Conservation (phyloP, 2,888 invertebrate species). For the Euproctis similis region DNA sequence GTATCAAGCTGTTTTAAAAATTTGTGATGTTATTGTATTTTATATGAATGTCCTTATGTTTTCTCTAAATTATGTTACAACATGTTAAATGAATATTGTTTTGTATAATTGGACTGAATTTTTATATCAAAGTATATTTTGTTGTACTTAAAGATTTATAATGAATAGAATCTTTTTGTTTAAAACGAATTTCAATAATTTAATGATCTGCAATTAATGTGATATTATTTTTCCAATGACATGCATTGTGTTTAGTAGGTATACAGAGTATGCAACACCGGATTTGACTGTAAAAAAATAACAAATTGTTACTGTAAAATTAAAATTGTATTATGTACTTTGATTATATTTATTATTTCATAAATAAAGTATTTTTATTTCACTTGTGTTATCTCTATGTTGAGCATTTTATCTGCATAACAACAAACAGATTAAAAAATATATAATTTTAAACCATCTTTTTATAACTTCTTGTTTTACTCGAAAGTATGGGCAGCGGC, state of each 20-base stretch:
- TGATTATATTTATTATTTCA: slow-evolving; percentile 54
- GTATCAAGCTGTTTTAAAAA: too few species aligned
- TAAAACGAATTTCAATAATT: slow-evolving; percentile 24
- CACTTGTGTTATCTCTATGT: too few species aligned
- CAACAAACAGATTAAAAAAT: too few species aligned
- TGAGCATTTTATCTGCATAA: too few species aligned
- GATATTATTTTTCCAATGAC: slow-evolving; percentile 39
- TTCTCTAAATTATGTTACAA: slow-evolving; percentile 2
- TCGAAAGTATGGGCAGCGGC: too few species aligned
- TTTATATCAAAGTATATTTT: slow-evolving; percentile 28
- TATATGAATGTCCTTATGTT: slow-evolving; percentile 5
- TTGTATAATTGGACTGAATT: slow-evolving; percentile 25
- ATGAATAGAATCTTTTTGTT: slow-evolving; percentile 21
- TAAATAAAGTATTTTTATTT: neutral
- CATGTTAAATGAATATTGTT: slow-evolving; percentile 14
- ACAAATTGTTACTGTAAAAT: slow-evolving; percentile 46
- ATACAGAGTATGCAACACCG: slow-evolving; percentile 28
- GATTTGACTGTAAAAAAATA: slow-evolving; percentile 33
- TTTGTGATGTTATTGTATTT: too few species aligned
- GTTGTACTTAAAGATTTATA: slow-evolving; percentile 25
- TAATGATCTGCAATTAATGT: slow-evolving; percentile 43
- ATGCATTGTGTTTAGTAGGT: slow-evolving; percentile 20
- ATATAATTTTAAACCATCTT: too few species aligned
- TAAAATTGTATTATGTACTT: slow-evolving; percentile 45
- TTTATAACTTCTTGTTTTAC: too few species aligned